Percentiles rank a stretch among this genome's conserved stretches.
Conservation (phyloP, 2,113 vertebrate species). For the Bambusicola thoracicus region DNA sequence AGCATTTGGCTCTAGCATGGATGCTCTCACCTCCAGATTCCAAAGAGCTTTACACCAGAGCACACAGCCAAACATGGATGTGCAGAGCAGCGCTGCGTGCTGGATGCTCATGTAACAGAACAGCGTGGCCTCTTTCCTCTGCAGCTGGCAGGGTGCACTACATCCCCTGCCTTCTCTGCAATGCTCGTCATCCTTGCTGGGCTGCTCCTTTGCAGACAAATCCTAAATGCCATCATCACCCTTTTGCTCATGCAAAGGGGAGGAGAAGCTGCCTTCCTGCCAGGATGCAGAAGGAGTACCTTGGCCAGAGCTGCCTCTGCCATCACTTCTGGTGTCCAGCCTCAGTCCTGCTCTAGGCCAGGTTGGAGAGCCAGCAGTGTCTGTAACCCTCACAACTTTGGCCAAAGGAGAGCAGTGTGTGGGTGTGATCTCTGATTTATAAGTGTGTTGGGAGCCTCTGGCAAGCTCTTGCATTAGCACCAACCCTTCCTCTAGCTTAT, state of each 20-base stretch:
- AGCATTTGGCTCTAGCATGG: neutral
- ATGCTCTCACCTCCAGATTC: neutral
- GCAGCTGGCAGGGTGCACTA: neutral
- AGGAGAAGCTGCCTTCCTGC: neutral
- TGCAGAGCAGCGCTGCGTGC: neutral
- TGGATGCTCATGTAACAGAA: neutral
- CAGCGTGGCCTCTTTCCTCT: neutral
- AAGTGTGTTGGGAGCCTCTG: neutral
- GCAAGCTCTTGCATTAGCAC: fast-evolving
- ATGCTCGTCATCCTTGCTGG: neutral
- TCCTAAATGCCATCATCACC: neutral
- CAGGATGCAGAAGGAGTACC: too few species aligned
- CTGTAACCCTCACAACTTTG: neutral
- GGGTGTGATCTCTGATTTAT: fast-evolving
- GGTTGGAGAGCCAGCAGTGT: neutral
- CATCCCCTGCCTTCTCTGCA: neutral
- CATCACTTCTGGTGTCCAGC: neutral
- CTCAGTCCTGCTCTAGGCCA: neutral
- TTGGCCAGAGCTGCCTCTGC: neutral
- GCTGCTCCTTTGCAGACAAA: neutral
- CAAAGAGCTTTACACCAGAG: neutral
- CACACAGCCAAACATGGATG: neutral
- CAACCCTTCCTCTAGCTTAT: neutral
- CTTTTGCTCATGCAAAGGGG: fast-evolving
- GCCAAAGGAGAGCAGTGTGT: neutral